phyloP scores from a whole-genome alignment of 2,797 vertebrate species.

The Denticeps clupeoides region DNA sequence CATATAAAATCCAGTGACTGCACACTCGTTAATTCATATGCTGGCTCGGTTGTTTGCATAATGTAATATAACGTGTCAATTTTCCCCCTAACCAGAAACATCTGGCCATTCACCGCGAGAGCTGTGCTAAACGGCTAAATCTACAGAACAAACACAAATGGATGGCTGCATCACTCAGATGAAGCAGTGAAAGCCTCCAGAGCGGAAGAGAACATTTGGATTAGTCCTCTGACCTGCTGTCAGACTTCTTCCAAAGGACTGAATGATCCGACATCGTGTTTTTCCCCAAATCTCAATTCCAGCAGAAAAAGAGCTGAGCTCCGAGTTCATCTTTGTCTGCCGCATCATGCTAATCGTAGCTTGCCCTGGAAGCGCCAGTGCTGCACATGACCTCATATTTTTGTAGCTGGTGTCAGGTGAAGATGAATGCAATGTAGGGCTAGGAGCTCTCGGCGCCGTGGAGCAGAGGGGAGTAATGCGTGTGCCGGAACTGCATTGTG shows the following conservation, averaged over 20 bases:
- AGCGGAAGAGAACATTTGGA: conserved; percentile 47
- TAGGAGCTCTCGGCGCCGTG: conserved; percentile 14
- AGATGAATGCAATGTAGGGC: conserved; percentile 17
- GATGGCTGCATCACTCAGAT: conserved; percentile 37
- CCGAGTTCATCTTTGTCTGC: conserved; percentile 47
- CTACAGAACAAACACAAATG: conserved; percentile 48
- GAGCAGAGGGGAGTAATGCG: background rate
- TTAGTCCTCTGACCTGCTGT: conserved; percentile 51
- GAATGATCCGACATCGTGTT: conserved; percentile 59
- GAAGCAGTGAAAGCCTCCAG: conserved; percentile 36
- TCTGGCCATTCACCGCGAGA: conserved; percentile 65
- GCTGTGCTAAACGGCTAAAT: conserved; percentile 50
- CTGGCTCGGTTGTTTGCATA: conserved; percentile 63
- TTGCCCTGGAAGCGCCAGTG: conserved; percentile 41
- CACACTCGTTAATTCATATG: conserved; percentile 55
- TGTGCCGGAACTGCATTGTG: background rate
- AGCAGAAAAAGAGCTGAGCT: conserved; percentile 53
- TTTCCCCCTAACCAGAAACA: conserved; percentile 71
- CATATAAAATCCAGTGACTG: conserved; percentile 63
- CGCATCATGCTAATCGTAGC: conserved; percentile 50
- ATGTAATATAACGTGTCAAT: conserved; percentile 67
- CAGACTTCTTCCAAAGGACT: conserved; percentile 50
- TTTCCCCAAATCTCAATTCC: conserved; percentile 59
- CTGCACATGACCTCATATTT: conserved; percentile 29
- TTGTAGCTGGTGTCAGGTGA: conserved; percentile 23